These are phyloP conservation scores for Odocoileus hemionus DNA, from an alignment of 2,113 vertebrate species.

Conservation along the genomic window DNA sequence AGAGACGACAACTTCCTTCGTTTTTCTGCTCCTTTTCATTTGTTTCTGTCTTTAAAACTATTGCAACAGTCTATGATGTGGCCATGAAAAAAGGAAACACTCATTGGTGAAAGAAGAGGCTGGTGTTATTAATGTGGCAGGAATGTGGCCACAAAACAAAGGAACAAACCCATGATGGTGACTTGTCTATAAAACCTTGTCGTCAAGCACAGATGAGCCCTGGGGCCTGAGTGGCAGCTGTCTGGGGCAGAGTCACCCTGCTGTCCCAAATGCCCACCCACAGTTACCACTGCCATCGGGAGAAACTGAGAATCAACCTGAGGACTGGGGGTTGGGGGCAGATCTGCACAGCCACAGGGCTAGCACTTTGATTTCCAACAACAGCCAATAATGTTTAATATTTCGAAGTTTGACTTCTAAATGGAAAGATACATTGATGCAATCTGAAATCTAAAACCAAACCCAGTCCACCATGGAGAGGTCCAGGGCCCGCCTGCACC, in stretches of 20 bases:
- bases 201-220: neutral
- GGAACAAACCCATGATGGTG: accelerated
- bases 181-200: too few relatives aligned
- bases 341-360: neutral
- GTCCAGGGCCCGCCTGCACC: neutral
- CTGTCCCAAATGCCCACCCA: neutral
- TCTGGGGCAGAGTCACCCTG: neutral
- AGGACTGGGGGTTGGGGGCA: accelerated
- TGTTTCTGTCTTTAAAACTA: neutral
- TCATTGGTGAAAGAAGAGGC: neutral
- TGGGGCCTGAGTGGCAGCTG: neutral
- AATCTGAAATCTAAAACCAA: neutral
- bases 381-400: neutral
- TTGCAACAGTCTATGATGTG: neutral
- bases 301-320: accelerated
- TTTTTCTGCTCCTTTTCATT: neutral
- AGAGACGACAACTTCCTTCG: neutral
- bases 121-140: neutral
- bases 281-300: accelerated
- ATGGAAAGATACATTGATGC: neutral
- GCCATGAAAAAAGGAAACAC: neutral
- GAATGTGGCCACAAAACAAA: neutral
- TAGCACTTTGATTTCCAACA: neutral
- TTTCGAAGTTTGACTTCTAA: neutral
- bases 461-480: neutral